Conservation (phyloP, 2,888 invertebrate genomes). For the Hoplodrina blanda region DNA sequence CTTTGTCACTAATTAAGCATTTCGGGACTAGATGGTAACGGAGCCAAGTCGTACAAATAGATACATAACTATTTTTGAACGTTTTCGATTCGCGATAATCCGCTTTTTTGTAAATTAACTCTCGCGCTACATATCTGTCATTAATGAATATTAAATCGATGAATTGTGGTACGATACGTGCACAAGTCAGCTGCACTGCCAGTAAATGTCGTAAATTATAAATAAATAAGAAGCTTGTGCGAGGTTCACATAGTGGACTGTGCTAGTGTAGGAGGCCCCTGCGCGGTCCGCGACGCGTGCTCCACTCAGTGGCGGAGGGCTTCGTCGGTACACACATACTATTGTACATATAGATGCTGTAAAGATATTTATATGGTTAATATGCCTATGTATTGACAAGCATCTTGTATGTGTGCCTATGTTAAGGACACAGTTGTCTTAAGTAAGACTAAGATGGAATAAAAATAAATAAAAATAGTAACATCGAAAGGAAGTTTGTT, state of each 20-base stretch:
- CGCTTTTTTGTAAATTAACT: slow-evolving; percentile 77
- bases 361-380: slow-evolving; percentile 87
- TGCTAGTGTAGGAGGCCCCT: slow-evolving; percentile 70
- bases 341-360: slow-evolving; percentile 90
- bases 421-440: slow-evolving; percentile 85
- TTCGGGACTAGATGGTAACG: slow-evolving; percentile 29
- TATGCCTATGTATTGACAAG: slow-evolving; percentile 81
- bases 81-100: slow-evolving; percentile 68
- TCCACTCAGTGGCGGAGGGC: slow-evolving; percentile 64
- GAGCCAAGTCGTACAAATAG: slow-evolving; percentile 46
- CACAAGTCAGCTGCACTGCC: slow-evolving; percentile 86
- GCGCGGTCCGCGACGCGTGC: slow-evolving; percentile 42
- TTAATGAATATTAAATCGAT: slow-evolving; percentile 55
- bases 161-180: slow-evolving; percentile 74
- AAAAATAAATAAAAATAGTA: slow-evolving; percentile 90
- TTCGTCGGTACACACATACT: slow-evolving; percentile 79
- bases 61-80: slow-evolving; percentile 63
- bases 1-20: slow-evolving; percentile 41
- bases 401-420: slow-evolving; percentile 87
- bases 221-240: slow-evolving; percentile 76
- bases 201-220: slow-evolving; percentile 76
- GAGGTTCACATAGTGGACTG: slow-evolving; percentile 84
- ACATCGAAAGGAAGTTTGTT: slow-evolving; percentile 81
- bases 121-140: slow-evolving; percentile 86
- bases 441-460: slow-evolving; percentile 84